Evolutionary conservation across 2,113 vertebrate species (phyloP), one percentile per base, ranked within the genome.

Genomic region (Callipepla californica): DNA sequence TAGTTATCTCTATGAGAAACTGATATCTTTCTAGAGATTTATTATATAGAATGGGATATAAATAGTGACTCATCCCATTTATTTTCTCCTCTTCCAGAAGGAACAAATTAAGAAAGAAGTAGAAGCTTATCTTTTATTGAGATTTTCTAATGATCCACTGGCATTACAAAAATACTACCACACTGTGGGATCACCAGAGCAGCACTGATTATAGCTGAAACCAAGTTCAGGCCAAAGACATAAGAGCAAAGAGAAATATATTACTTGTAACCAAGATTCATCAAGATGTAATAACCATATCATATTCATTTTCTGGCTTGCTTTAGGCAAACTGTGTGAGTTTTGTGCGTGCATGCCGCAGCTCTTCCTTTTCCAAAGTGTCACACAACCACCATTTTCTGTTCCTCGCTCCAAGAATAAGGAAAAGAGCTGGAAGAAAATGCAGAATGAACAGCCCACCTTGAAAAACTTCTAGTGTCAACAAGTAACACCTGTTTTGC

Each of bases 1-100:
- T 93, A 42, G 36, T 58, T 85, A 89, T 42, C 85, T 90, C 94
- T 85, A 72, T 58, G 91, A 95, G 93, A 96, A 96, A 48, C 80
- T 80, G 32, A 48, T 68, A 83, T 69, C 70, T 95, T 96, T 92
- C 89, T 86, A 79, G 94, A 90, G 80, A 90, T 70, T 92, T 87
- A 90, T 94, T 84, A 57, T 63, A 87, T 57, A 69, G 44, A 84
- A 40, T 44, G 57, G 40, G 47, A 84, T 87, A 94, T 57, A 95
- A 96, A 92, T 83, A 95, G 84, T 26, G 48, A 89, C 72, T 45
- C 61, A 92, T 92, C 16, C 25, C 51, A 4, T 11, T 87, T 77
- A 78, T 57, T 83, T 93, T 62, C 22, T 68, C 94, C 58, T 80
- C 55, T 94, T 85, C 21, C n/a, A 85, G 76, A 96, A 87, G 69